phyloP scores from a whole-genome alignment of 92 coral and sea anemone genomes.

The Epizoanthus rinbou region DNA sequence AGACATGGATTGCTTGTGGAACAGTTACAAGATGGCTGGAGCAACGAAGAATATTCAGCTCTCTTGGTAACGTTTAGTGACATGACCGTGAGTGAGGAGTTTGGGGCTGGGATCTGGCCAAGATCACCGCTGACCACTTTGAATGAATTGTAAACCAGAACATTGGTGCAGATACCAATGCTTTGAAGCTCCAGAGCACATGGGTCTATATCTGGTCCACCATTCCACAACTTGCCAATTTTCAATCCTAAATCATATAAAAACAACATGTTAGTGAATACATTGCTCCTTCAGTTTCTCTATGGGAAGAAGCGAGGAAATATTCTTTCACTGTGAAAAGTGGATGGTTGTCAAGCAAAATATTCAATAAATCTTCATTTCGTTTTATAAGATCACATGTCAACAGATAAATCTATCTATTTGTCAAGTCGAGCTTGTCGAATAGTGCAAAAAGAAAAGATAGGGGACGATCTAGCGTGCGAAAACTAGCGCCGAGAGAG shows the following conservation, averaged over 20 bases:
- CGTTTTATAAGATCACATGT: too few relatives aligned
- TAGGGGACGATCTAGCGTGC: too few relatives aligned
- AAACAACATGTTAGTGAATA: background rate
- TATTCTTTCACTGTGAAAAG: too few relatives aligned
- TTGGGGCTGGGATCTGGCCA: constrained; percentile 90
- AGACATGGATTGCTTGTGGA: constrained; percentile 73
- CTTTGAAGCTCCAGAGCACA: constrained; percentile 64
- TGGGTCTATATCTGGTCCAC: constrained; percentile 69
- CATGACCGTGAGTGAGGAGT: constrained; percentile 75
- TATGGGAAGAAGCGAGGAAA: too few relatives aligned
- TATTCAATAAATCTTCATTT: too few relatives aligned
- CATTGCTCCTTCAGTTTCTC: too few relatives aligned
- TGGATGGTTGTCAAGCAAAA: too few relatives aligned
- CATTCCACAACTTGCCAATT: constrained; percentile 58
- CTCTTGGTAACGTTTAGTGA: constrained; percentile 67
- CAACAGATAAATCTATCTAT: too few relatives aligned
- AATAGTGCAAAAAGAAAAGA: too few relatives aligned
- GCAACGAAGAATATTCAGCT: constrained; percentile 58
- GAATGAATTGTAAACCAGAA: constrained; percentile 65
- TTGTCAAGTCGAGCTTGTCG: too few relatives aligned
- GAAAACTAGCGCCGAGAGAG: too few relatives aligned
- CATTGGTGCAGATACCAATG: constrained; percentile 74
- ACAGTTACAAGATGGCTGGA: constrained; percentile 51
- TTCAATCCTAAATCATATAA: constrained; percentile 3
- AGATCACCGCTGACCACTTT: constrained; percentile 87